These are phyloP conservation scores for Bufo gargarizans DNA, from an alignment of 2,113 vertebrate species.

Conservation along the genomic window DNA sequence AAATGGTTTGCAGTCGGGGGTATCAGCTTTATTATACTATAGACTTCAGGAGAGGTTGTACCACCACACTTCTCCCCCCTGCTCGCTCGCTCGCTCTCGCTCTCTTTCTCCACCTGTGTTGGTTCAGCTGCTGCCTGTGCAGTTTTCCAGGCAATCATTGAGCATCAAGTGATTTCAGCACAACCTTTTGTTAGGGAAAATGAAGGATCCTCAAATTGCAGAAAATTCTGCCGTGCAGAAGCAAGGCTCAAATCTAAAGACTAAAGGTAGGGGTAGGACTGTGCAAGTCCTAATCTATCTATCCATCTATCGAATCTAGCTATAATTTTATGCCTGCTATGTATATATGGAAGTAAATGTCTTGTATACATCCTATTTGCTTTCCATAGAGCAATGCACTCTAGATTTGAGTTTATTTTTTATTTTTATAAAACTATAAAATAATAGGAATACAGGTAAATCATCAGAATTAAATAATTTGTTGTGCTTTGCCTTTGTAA, in stretches of 20 bases:
- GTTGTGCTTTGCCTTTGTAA: neutral
- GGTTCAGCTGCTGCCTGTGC: conserved; percentile 53
- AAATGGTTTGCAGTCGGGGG: neutral
- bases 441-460: neutral
- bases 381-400: neutral
- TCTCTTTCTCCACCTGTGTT: conserved; percentile 50
- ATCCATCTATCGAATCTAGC: neutral
- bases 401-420: neutral
- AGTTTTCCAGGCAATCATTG: conserved; percentile 38
- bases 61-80: conserved; percentile 16
- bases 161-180: conserved; percentile 45
- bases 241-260: conserved; percentile 28
- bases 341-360: neutral
- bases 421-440: neutral
- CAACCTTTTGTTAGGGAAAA: conserved; percentile 35
- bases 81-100: neutral
- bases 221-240: conserved; percentile 28
- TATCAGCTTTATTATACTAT: conserved; percentile 11
- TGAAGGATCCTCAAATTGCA: conserved; percentile 38
- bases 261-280: conserved; percentile 23
- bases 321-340: neutral
- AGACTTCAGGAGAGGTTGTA: neutral
- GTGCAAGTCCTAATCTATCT: neutral
- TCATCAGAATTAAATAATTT: neutral
- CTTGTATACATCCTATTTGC: neutral